A percentile compares a stretch with the other conserved stretches of the same genome.
Conservation (phyloP, 2,113 vertebrate genomes). For the Engraulis encrasicolus region DNA sequence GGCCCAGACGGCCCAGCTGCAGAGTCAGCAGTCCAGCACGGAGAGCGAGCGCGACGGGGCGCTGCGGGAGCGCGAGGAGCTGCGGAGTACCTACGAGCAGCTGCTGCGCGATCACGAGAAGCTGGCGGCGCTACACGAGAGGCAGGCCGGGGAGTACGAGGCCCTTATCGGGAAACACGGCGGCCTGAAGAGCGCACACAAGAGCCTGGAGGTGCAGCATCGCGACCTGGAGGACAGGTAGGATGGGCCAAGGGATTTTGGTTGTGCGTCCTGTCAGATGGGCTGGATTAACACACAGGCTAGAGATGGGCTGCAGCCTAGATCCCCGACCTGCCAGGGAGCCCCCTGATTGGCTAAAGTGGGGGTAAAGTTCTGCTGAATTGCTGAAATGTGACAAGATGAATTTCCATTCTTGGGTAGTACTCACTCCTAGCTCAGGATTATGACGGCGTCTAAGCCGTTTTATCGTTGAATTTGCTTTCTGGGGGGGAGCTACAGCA, state of each 20-base stretch:
- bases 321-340: too few species aligned
- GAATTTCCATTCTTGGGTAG: too few species aligned
- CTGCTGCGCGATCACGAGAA: slow-evolving; percentile 94
- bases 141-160: slow-evolving; percentile 90
- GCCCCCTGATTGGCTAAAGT: too few species aligned
- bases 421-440: too few species aligned
- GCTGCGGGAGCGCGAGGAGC: slow-evolving; percentile 88
- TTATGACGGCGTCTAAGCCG: too few species aligned
- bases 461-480: too few species aligned
- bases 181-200: slow-evolving; percentile 88
- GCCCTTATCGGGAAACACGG: slow-evolving; percentile 92
- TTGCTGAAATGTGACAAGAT: too few species aligned
- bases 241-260: slow-evolving; percentile 14
- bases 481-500: too few species aligned
- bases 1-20: slow-evolving; percentile 92
- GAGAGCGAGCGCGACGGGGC: slow-evolving; percentile 88
- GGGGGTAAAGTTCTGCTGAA: too few species aligned
- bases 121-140: slow-evolving; percentile 91
- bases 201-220: slow-evolving; percentile 93
- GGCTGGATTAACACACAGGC: too few species aligned
- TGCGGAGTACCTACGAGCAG: slow-evolving; percentile 87
- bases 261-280: too few species aligned
- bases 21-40: slow-evolving; percentile 88
- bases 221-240: slow-evolving; percentile 94
- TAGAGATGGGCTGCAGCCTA: too few species aligned